Percentiles rank a stretch among this genome's conserved stretches.
phyloP scores from a whole-genome alignment of 2,797 vertebrate genomes.

The Euthynnus affinis region DNA sequence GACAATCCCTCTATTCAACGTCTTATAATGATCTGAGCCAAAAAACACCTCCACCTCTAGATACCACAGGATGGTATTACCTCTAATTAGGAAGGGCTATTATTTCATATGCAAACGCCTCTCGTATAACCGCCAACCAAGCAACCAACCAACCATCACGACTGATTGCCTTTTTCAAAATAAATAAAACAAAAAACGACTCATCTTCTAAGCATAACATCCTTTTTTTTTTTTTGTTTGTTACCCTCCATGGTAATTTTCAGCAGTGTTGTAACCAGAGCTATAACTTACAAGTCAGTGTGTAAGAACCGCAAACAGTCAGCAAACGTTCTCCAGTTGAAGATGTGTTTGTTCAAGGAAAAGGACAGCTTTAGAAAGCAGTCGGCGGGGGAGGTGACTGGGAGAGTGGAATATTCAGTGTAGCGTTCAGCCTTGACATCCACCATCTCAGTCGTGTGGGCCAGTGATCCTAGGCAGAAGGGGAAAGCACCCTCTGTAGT shows the following conservation, averaged over 20 bases:
- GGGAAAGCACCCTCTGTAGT: conserved; percentile 53
- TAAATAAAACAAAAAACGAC: conserved; percentile 51
- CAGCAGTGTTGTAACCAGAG: conserved; percentile 17
- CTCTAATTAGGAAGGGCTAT: conserved; percentile 81
- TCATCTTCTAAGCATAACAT: conserved; percentile 50
- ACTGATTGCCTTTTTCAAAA: conserved; percentile 54
- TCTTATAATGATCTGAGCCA: conserved; percentile 71
- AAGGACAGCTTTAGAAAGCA: conserved; percentile 58
- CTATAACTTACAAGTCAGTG: conserved; percentile 38
- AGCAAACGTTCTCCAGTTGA: conserved; percentile 36
- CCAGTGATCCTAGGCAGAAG: conserved; percentile 57
- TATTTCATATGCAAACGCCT: conserved; percentile 75
- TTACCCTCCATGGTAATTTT: conserved; percentile 46
- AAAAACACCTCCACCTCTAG: conserved; percentile 71
- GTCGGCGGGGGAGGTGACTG: conserved; percentile 36
- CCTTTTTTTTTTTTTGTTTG: conserved; percentile 66
- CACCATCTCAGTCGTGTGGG: conserved; percentile 61
- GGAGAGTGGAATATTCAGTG: conserved; percentile 59
- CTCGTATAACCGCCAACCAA: conserved; percentile 53
- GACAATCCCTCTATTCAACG: conserved; percentile 76
- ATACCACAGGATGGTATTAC: conserved; percentile 78
- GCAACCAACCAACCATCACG: conserved; percentile 38
- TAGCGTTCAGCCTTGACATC: conserved; percentile 67
- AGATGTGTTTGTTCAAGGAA: conserved; percentile 70
- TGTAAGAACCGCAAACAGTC: conserved; percentile 54